Evolutionary conservation across 1,140 invertebrate species (phyloP).

Genomic region (Cyphomyrmex costatus): DNA sequence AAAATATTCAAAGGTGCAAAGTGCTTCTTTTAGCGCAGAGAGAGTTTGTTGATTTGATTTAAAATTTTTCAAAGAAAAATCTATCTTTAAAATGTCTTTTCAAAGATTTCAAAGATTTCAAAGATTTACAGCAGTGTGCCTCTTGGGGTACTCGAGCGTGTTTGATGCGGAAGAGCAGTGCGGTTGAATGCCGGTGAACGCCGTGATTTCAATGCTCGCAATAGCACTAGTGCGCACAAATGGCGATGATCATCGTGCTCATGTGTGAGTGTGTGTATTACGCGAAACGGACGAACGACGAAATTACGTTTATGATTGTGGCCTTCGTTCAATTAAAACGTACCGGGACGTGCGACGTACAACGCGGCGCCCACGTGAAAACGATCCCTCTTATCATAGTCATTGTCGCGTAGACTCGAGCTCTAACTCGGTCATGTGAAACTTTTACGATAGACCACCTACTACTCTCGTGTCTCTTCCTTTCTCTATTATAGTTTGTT

Average conservation of each 20-base stretch:
- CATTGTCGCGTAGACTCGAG: constrained; percentile 63
- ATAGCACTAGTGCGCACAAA: constrained; percentile 11
- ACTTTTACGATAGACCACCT: constrained; percentile 65
- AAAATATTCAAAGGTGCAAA: neutral
- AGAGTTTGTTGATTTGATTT: neutral
- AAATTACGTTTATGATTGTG: constrained; percentile 81
- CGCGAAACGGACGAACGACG: constrained; percentile 9
- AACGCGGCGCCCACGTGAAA: constrained; percentile 73
- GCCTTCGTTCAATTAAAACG: constrained; percentile 81
- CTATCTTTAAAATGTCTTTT: neutral
- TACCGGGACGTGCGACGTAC: constrained; percentile 56
- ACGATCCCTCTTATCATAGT: constrained; percentile 77
- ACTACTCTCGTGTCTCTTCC: constrained; percentile 15
- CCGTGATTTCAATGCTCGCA: constrained; percentile 50
- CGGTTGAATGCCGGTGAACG: constrained; percentile 20
- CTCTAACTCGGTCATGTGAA: constrained; percentile 82
- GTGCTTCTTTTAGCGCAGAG: neutral
- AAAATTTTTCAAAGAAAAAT: neutral
- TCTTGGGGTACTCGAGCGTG: neutral
- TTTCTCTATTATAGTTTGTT: constrained; percentile 19
- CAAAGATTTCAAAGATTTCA: too few relatives aligned
- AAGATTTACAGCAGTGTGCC: too few relatives aligned
- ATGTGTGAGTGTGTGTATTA: neutral
- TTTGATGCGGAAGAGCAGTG: constrained; percentile 26
- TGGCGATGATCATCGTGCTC: neutral